phyloP scores from a whole-genome alignment of 92 coral and sea anemone species.

The Porites evermanni region DNA sequence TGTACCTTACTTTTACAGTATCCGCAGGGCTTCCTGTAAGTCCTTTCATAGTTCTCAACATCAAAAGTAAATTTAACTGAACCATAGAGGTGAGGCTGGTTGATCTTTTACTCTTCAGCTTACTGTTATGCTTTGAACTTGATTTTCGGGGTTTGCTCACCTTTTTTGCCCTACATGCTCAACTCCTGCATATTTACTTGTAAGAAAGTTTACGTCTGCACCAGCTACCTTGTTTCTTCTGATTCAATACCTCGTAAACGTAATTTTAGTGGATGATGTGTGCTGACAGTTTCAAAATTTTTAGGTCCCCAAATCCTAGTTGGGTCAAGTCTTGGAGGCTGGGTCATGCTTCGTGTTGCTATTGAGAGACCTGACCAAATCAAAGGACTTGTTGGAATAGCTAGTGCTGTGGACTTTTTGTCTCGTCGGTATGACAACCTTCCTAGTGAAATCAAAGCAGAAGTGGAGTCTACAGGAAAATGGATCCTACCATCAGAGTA shows the following conservation, averaged over 20 bases:
- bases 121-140: too few relatives aligned
- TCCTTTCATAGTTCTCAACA: too few relatives aligned
- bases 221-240: too few relatives aligned
- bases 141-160: too few relatives aligned
- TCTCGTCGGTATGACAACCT: constrained; percentile 66
- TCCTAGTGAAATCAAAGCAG: constrained; percentile 61
- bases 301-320: constrained; percentile 87
- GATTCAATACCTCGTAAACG: neutral
- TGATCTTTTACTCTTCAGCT: too few relatives aligned
- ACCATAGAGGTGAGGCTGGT: too few relatives aligned
- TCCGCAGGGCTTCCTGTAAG: too few relatives aligned
- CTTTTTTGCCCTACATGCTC: too few relatives aligned
- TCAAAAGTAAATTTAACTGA: too few relatives aligned
- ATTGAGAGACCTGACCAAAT: constrained; percentile 74
- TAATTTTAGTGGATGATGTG: neutral
- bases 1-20: too few relatives aligned
- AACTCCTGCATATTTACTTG: too few relatives aligned
- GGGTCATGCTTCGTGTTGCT: constrained; percentile 89
- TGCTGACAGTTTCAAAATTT: neutral
- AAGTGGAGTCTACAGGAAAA: constrained; percentile 66
- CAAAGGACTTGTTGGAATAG: constrained; percentile 82
- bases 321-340: constrained; percentile 93
- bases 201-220: too few relatives aligned
- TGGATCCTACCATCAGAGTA: constrained; percentile 75
- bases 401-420: constrained; percentile 81